Base-by-base conservation (phyloP, 2,113 vertebrate genomes). In the Aegotheles bennettii region DNA sequence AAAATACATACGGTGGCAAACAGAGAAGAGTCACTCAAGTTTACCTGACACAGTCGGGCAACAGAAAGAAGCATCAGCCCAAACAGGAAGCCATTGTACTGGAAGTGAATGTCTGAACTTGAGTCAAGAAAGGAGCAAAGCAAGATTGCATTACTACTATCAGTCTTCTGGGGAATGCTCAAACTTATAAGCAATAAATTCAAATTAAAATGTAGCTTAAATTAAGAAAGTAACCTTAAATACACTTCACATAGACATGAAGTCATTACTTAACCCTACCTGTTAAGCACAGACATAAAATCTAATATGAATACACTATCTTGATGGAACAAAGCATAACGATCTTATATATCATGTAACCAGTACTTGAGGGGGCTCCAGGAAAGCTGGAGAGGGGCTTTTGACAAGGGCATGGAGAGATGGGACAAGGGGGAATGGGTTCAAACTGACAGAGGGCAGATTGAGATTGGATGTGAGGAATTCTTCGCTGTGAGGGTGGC, bases 51-150 rank as follows among this genome's bases (percentile, higher is more conserved):
- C n/a, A 99, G 97, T 50, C 98, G 98, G 17, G 98, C 98, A 88
- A 99, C 92, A 12, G 99, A 99, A 64, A 99, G 98, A 26, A 99
- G 98, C 97, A 99, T 98, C 95, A 99, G 93, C 9, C 99, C 99
- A 65, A 98, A 99, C 16, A 99, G 92, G 97, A 99, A 99, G 31
- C 99, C 99, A 45, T 99, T 99, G 96, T 99, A 99, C 96, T 99
- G 99, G 74, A 99, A 99, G 93, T 99, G 99, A 97, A 99, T 98
- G 93, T 99, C 99, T 99, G 97, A 90, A 57, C 15, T 35, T 23
- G 51, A 51, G 91, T 98, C 87, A 98, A 98, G 97, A 89, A 96
- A 93, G 68, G 50, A 83, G 64, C 65, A 93, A 28, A 77, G 43
- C 47, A 40, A 69, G 40, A 7, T 78, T 61, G 43, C 43, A 48